Evolutionary conservation across 2,888 invertebrate species (phyloP).

Genomic region (Anagyrus pseudococci): DNA sequence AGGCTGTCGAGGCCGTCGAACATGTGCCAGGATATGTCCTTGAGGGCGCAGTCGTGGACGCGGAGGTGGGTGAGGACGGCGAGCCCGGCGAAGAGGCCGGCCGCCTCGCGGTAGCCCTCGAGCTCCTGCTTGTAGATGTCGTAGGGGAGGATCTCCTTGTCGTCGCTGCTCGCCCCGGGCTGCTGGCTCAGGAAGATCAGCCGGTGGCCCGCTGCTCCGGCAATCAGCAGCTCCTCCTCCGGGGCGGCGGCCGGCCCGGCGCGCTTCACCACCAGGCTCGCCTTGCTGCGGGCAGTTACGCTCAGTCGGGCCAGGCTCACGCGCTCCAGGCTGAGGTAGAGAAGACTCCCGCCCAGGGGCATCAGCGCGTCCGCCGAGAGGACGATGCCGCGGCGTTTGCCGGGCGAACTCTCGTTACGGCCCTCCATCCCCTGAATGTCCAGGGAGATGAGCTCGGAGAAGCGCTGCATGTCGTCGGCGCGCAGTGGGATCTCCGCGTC

Average conservation of each 20-base stretch:
- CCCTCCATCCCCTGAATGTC: conserved; percentile 67
- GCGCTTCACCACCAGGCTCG: conserved; percentile 51
- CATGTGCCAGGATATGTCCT: conserved; percentile 73
- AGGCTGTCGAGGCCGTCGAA: conserved; percentile 70
- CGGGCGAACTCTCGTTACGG: conserved; percentile 38
- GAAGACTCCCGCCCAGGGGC: conserved; percentile 48
- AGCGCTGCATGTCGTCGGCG: conserved; percentile 62
- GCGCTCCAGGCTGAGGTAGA: conserved; percentile 53
- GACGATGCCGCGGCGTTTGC: conserved; percentile 43
- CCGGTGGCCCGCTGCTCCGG: conserved; percentile 46
- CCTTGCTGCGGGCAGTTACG: conserved; percentile 45
- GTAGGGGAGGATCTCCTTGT: conserved; percentile 69
- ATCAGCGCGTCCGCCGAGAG: conserved; percentile 51
- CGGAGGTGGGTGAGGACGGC: conserved; percentile 67
- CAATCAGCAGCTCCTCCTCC: conserved; percentile 27
- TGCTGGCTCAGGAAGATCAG: conserved; percentile 54
- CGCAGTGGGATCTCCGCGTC: conserved; percentile 50
- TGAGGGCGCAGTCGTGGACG: conserved; percentile 68
- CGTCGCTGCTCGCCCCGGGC: conserved; percentile 50
- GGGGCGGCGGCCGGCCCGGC: conserved; percentile 38
- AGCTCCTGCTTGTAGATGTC: conserved; percentile 67
- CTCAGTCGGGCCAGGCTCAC: conserved; percentile 49
- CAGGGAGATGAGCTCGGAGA: conserved; percentile 66
- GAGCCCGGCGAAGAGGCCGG: conserved; percentile 63
- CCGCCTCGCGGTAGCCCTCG: conserved; percentile 62